Base-by-base conservation (phyloP, 2,888 invertebrate species). In the Caenorhabditis sp. region DNA sequence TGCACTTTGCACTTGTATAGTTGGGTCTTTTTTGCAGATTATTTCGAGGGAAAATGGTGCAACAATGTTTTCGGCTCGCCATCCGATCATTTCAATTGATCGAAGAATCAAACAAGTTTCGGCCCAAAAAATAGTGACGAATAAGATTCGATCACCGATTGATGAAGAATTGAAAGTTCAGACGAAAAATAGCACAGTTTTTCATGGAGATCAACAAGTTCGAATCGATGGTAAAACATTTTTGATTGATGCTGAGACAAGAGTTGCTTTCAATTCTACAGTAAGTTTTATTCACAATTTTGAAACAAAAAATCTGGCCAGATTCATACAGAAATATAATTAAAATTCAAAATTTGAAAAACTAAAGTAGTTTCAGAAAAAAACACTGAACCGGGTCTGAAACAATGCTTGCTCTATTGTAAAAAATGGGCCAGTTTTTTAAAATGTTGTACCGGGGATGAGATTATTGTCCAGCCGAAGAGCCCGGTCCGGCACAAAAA, bases 171-270 rank as follows among this genome's bases (percentile, higher is more conserved):
- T 86, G 26, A 69, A 80, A 53, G 75, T 87, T 10, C 63, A 67
- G 43, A 83, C 77, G 0, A 80, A 84, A n/a, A 81, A 84, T 68
- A 72, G n/a, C n/a, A n/a, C 82, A 8, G 75, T 77, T 19, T 23
- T 86, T 24, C 78, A 86, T 43, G 86, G 86, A 4, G 87, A 86
- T 70, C 84, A 87, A 67, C 83, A 82, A 50, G 78, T 86, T 17
- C 67, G 81, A 17, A 69, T 85, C n/a, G 84, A 86, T 37, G 78
- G 80, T 5, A 72, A 76, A 23, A 69, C 69, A 50, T 62, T 86
- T 37, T 72, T 80, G 23, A 70, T 79, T 19, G 77, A 72, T 17
- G 83, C 79, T 43, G 58, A 71, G 14, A 84, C 82, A 8, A 55
- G 71, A 12, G 66, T 87, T 57, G 63, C 67, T n/a, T 76, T 86